Evolutionary conservation across 2,113 vertebrate genomes (phyloP), one percentile per base, ranked within the genome.

Genomic region (Sinocyclocheilus grahami): DNA sequence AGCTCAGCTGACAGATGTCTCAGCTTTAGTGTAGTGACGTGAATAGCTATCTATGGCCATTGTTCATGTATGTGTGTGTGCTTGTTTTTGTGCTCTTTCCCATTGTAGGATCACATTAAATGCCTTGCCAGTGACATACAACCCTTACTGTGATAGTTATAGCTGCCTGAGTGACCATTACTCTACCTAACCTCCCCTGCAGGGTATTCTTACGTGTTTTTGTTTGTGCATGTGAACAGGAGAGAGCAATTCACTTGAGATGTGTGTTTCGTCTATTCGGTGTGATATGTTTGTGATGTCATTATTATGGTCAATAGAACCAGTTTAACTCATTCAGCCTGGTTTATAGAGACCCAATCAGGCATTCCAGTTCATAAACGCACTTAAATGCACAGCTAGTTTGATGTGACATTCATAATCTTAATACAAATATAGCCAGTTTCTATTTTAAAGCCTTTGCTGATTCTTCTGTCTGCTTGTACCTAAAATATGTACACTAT

Each of bases 381-480:
- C 30, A 79, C 55, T 2, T n/a, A 42, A 62, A 60, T 20, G 7
- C 30, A 78, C 53, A 72, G 71, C 18, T 72, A 72, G 16, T 69
- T 69, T 71, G 67, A 71, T 37, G 74, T 77, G 79, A 51, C 22
- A 67, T 82, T 82, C 37, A 30, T 82, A 10, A 81, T 18, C 60
- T 65, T 24, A 67, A 82, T 27, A 65, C 60, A 63, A 82, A 67
- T 1, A 42, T 42, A 8, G 9, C 7, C n/a, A 39, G 77, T 78
- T 78, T 78, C 53, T 60, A 39, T 78, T 78, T 78, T 11, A 78
- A 60, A 37, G 77, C 53, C 18, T 37, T 78, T 3, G 5, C 53
- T 27, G 42, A 48, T 51, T 27, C 13, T 33, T 37, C 27, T 2
- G 7, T 33, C 16, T 74, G 39, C 4, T 46, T 74, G 71, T 74